Evolutionary conservation across 1,140 invertebrate species (phyloP).

Genomic region (Drosophila erecta): DNA sequence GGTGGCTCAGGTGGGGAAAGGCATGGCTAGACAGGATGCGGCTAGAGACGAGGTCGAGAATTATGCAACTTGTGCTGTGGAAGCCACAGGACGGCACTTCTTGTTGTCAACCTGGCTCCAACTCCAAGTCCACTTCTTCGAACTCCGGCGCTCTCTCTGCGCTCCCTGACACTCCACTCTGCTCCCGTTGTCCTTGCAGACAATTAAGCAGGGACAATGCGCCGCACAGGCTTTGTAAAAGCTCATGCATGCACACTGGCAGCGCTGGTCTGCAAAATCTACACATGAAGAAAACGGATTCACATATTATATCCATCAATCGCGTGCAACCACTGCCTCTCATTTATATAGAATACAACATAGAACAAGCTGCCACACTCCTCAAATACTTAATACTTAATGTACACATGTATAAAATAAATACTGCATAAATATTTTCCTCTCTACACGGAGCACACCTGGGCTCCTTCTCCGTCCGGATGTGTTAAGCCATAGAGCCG

Average conservation of each 20-base stretch:
- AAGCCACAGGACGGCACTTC: slow-evolving; percentile 40
- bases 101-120: slow-evolving; percentile 49
- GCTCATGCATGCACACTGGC: slow-evolving; percentile 41
- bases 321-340: too few species aligned
- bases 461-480: slow-evolving; percentile 25
- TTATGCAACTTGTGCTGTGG: slow-evolving; percentile 64
- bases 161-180: background rate
- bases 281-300: slow-evolving; percentile 6
- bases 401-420: background rate
- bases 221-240: slow-evolving; percentile 50
- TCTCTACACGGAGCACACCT: slow-evolving; percentile 15
- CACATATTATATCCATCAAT: background rate
- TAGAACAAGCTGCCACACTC: too few species aligned
- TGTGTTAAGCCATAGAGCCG: slow-evolving; percentile 59
- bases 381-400: too few species aligned
- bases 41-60: slow-evolving; percentile 51
- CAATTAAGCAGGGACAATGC: slow-evolving; percentile 81
- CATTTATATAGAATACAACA: too few species aligned
- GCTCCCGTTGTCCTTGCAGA: slow-evolving; percentile 71
- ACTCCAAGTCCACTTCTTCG: slow-evolving; percentile 13
- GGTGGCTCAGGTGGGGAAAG: background rate
- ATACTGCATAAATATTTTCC: background rate
- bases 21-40: background rate
- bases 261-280: slow-evolving; percentile 5
- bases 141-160: background rate